Conservation (phyloP, 1,140 invertebrate species). For the Chironomus tepperi region DNA sequence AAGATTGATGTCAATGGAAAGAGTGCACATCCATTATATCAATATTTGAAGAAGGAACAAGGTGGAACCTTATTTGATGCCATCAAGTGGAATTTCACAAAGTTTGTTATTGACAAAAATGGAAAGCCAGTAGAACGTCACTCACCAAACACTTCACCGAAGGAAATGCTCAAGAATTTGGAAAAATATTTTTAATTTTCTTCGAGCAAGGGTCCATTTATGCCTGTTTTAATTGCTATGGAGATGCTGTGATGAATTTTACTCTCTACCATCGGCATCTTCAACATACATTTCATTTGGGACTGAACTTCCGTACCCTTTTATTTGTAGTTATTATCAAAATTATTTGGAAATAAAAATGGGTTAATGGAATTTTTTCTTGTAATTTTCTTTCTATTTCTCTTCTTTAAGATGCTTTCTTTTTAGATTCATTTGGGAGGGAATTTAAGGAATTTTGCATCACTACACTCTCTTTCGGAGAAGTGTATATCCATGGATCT, state of each 20-base stretch:
- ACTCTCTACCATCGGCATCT: too few relatives aligned
- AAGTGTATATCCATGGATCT: too few relatives aligned
- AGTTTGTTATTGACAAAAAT: slow-evolving; percentile 83
- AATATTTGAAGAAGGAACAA: slow-evolving; percentile 77
- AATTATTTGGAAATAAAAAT: too few relatives aligned
- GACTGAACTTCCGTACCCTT: too few relatives aligned
- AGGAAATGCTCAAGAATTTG: slow-evolving; percentile 52
- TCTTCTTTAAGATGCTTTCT: too few relatives aligned
- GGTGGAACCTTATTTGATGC: slow-evolving; percentile 60
- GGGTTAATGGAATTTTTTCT: too few relatives aligned
- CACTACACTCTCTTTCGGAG: too few relatives aligned
- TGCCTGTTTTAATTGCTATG: neutral
- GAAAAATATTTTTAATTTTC: slow-evolving; percentile 54
- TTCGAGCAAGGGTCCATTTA: neutral
- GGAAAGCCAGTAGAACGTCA: slow-evolving; percentile 77
- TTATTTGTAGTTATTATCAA: too few relatives aligned
- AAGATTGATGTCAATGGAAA: slow-evolving; percentile 83
- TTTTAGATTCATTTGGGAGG: too few relatives aligned
- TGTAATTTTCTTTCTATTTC: too few relatives aligned
- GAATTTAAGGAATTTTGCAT: too few relatives aligned
- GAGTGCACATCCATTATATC: slow-evolving; percentile 76
- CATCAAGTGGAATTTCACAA: slow-evolving; percentile 98
- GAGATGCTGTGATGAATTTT: neutral
- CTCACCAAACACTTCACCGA: slow-evolving; percentile 64
- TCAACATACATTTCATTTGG: neutral